Evolutionary conservation across 2,888 invertebrate species (phyloP).

Genomic region (Bimastos eiseni): DNA sequence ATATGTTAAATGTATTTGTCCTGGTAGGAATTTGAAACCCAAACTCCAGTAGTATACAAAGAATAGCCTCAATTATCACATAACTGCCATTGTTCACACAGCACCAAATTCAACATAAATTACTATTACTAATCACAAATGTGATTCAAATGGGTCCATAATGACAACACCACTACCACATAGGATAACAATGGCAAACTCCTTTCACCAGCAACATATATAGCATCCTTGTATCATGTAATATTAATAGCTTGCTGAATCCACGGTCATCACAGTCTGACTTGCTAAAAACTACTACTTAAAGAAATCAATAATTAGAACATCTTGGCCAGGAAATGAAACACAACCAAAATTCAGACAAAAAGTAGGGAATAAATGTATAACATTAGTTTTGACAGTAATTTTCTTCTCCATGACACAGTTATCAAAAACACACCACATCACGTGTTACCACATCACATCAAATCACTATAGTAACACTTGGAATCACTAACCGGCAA

Average conservation of each 20-base stretch:
- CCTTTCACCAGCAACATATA: not conserved
- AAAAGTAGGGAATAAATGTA: not conserved
- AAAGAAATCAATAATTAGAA: not conserved
- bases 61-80: not conserved
- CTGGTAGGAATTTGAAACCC: not conserved
- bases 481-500: constrained; percentile 51
- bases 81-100: not conserved
- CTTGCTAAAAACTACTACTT: not conserved
- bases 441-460: too few species aligned
- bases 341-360: not conserved
- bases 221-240: not conserved
- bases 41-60: not conserved
- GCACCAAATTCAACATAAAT: not conserved
- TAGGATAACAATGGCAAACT: not conserved
- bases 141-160: too few species aligned
- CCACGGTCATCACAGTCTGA: not conserved
- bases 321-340: not conserved
- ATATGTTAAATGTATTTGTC: not conserved
- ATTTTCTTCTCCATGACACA: not conserved
- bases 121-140: too few species aligned
- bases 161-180: not conserved
- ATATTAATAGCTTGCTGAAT: not conserved
- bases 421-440: not conserved
- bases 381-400: not conserved
- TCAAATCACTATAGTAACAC: not conserved